A percentile compares a stretch with the other conserved stretches of the same genome.
These are phyloP conservation scores for Sthenelais limicola DNA, from an alignment of 2,888 invertebrate genomes.

Conservation along the genomic window DNA sequence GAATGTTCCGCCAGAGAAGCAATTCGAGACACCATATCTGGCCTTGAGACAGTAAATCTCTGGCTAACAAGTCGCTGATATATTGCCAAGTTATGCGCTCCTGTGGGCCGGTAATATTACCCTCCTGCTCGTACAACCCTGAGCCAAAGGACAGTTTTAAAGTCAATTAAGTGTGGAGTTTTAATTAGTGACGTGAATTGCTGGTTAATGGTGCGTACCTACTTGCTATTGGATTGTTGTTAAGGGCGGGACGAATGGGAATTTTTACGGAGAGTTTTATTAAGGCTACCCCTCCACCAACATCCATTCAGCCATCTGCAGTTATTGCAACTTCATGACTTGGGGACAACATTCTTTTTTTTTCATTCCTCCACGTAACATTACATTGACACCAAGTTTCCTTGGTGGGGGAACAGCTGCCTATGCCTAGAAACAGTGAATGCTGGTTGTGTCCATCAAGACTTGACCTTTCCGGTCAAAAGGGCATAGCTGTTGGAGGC, in stretches of 20 bases:
- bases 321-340: too few relatives aligned
- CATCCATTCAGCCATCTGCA: too few relatives aligned
- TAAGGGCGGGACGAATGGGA: not conserved
- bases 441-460: not conserved
- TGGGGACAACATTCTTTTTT: too few relatives aligned
- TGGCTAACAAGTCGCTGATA: constrained; percentile 22
- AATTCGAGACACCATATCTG: constrained; percentile 17
- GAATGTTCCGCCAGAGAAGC: not conserved
- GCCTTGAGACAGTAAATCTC: not conserved
- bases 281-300: too few relatives aligned
- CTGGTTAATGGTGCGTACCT: constrained; percentile 15
- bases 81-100: not conserved
- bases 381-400: too few relatives aligned
- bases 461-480: constrained; percentile 23
- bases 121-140: not conserved
- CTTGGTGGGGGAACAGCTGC: constrained; percentile 1
- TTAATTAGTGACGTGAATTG: constrained; percentile 27
- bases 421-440: constrained; percentile 11
- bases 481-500: constrained; percentile 28
- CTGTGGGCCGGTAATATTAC: constrained; percentile 19
- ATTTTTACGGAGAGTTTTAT: not conserved
- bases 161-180: constrained; percentile 37
- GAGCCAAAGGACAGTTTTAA: constrained; percentile 24
- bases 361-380: too few relatives aligned
- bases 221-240: not conserved